Evolutionary conservation across 2,888 invertebrate genomes (phyloP), one percentile per base, ranked within the genome.

Genomic region (Dichetophora obliterata): DNA sequence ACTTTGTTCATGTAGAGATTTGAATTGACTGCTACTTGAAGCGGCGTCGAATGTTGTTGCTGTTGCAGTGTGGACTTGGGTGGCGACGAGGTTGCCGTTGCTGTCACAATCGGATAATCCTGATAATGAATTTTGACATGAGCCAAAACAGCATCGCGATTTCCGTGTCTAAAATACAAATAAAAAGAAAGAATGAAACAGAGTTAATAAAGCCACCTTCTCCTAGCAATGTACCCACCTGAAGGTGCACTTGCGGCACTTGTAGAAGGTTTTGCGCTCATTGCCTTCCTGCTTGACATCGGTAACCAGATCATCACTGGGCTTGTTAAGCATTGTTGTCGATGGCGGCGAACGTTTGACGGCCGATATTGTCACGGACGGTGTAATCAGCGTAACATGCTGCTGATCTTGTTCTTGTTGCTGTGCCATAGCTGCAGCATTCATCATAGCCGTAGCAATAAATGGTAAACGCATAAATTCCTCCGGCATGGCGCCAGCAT

Each of bases 231-330:
- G 37, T 11, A 27, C 78, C 77, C 89, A 95, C 95, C 93, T 94
- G 89, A 95, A 97, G 87, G 94, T 93, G 89, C 97, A 98, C 86
- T 95, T 95, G 89, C 96, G 96, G 89, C 97, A 98, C 87, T 96
- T 95, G 94, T 96, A 96, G 83, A 94, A 90, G 16, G 94, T 95
- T 85, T 93, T 93, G 89, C 94, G 95, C 59, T 91, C 91, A 70
- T 83, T 90, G 82, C 90, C 90, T 84, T 91, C 88, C 84, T 90
- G 82, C 48, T 87, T 86, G 24, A 86, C 84, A 84, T 85, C 91
- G 76, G 91, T 91, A 70, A 88, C 84, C 22, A 88, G 84, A 82
- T 92, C 90, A 84, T 93, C 92, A 22, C 92, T 91, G 31, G 93
- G 92, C 83, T 93, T 93, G 79, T 92, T 89, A 22, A 22, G 75